These are phyloP conservation scores for Eristalis pertinax DNA, from an alignment of 2,888 invertebrate species.

Conservation along the genomic window DNA sequence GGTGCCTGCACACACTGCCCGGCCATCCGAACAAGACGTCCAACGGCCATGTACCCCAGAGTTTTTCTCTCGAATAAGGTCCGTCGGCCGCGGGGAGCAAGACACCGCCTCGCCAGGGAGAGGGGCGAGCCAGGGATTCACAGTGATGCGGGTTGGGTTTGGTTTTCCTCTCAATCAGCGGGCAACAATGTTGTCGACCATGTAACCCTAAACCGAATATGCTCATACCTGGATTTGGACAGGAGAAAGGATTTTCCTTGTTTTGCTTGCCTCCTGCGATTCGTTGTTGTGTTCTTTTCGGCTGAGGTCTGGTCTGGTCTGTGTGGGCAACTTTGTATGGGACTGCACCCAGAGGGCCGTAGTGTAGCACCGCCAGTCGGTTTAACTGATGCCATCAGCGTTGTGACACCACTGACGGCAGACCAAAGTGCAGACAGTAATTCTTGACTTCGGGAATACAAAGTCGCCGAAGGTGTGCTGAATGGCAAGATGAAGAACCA, in stretches of 20 bases:
- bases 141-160: not conserved
- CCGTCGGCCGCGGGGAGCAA: not conserved
- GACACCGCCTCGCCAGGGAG: too few species aligned
- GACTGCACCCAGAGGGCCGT: not conserved
- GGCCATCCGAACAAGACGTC: not conserved
- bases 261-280: not conserved
- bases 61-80: not conserved
- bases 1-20: not conserved
- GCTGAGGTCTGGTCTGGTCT: not conserved
- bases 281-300: not conserved
- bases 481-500: not conserved
- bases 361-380: slow-evolving; percentile 9
- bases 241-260: slow-evolving; percentile 8
- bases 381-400: slow-evolving; percentile 24
- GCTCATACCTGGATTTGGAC: slow-evolving; percentile 7
- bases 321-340: not conserved
- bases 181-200: slow-evolving; percentile 51
- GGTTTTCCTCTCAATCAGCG: slow-evolving; percentile 34
- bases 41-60: not conserved
- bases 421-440: not conserved
- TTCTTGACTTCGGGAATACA: not conserved
- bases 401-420: slow-evolving; percentile 40
- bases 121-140: too few species aligned
- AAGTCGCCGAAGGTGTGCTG: not conserved
- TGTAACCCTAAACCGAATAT: slow-evolving; percentile 49